Evolutionary conservation across 2,888 invertebrate species (phyloP).

Genomic region (Argynnis bischoffii): DNA sequence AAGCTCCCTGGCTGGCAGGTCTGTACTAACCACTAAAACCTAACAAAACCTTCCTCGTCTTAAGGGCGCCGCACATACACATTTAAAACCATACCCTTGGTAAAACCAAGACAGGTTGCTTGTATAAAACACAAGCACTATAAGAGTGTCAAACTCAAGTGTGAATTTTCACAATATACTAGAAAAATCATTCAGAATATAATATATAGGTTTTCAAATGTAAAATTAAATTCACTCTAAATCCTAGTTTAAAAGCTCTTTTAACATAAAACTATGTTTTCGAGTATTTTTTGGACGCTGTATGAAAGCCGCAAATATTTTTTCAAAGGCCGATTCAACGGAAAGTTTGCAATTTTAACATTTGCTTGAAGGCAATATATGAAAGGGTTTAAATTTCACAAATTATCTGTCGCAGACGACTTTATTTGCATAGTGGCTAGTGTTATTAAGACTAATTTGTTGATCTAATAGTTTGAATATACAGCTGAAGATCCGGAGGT

Average conservation of each 20-base stretch:
- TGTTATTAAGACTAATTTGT: neutral
- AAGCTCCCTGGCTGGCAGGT: too few relatives aligned
- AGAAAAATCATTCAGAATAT: neutral
- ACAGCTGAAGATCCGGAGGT: too few relatives aligned
- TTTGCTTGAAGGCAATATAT: conserved; percentile 19
- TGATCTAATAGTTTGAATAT: too few relatives aligned
- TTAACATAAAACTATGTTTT: conserved; percentile 19
- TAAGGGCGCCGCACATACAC: too few relatives aligned
- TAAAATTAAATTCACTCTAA: conserved; percentile 1
- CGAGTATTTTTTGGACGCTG: conserved; percentile 20
- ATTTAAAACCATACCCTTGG: too few relatives aligned
- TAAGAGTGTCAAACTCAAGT: neutral
- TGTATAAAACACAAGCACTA: neutral
- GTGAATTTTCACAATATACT: neutral
- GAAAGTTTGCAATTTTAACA: conserved; percentile 37
- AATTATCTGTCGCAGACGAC: neutral
- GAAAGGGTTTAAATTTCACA: conserved; percentile 7
- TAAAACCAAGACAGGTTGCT: too few relatives aligned
- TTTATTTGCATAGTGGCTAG: neutral
- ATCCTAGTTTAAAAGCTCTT: conserved; percentile 11
- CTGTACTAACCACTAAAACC: too few relatives aligned
- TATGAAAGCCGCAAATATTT: conserved; percentile 39
- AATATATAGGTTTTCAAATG: conserved; percentile 10
- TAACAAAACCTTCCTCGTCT: too few relatives aligned
- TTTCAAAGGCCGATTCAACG: conserved; percentile 28